Evolutionary conservation across 2,113 vertebrate genomes (phyloP).

Genomic region (Tylochromis polylepis): DNA sequence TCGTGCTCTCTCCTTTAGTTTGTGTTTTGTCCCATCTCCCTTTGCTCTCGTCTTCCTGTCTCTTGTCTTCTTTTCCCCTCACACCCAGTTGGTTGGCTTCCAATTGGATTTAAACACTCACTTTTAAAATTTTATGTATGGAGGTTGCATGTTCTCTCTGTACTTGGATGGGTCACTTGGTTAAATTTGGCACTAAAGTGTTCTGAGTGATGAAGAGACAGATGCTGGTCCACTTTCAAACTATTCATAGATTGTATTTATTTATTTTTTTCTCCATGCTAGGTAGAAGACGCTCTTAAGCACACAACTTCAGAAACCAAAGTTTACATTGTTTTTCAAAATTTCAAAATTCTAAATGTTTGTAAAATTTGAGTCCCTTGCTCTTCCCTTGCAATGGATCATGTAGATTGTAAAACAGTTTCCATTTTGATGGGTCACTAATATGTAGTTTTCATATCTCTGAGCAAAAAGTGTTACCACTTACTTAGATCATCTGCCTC

Average conservation of each 20-base stretch:
- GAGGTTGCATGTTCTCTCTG: background rate
- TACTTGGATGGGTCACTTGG: background rate
- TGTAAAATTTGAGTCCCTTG: background rate
- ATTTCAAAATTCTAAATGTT: background rate
- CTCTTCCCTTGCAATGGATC: background rate
- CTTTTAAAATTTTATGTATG: background rate
- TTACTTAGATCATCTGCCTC: background rate
- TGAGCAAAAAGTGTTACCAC: background rate
- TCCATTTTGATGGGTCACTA: background rate
- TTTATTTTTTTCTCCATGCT: background rate
- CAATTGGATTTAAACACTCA: background rate
- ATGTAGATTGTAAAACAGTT: background rate
- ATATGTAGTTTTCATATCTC: background rate
- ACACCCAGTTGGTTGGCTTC: background rate
- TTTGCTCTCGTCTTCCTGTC: background rate
- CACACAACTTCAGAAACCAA: background rate
- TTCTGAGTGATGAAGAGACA: background rate
- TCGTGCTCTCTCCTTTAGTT: background rate
- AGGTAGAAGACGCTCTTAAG: background rate
- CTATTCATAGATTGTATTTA: background rate
- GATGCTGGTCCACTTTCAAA: background rate
- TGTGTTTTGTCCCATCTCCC: background rate
- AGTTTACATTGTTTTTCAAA: background rate
- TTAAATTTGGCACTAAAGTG: background rate
- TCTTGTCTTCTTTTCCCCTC: fast-evolving